phyloP scores from a whole-genome alignment of 2,888 invertebrate species.

The Ceramica pisi region DNA sequence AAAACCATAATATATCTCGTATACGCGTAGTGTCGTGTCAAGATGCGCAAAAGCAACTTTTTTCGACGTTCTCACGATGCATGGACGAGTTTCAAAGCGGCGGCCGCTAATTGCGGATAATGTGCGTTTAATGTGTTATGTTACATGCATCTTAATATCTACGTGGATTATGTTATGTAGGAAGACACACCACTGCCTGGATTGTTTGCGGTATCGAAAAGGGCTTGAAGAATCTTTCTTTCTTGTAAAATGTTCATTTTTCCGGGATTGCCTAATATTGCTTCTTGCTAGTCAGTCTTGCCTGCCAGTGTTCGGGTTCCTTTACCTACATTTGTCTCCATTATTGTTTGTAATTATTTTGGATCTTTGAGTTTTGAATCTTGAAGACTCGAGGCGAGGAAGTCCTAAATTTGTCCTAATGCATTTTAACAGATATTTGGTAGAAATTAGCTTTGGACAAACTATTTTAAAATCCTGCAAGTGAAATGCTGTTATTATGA shows the following conservation, averaged over 20 bases:
- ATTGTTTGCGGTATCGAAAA: not conserved
- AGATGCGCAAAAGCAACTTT: conserved; percentile 51
- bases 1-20: conserved; percentile 10
- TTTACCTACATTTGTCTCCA: not conserved
- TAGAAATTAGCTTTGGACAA: not conserved
- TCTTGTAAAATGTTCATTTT: not conserved
- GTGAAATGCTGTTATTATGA: not conserved
- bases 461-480: not conserved
- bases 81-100: conserved; percentile 59
- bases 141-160: conserved; percentile 66
- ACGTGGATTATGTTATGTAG: conserved; percentile 47
- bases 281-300: not conserved
- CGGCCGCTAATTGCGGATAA: conserved; percentile 67
- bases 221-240: not conserved
- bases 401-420: too few species aligned
- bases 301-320: not conserved
- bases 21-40: conserved; percentile 31
- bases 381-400: too few species aligned
- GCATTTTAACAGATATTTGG: too few species aligned
- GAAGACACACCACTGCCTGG: conserved; percentile 34
- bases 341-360: too few species aligned
- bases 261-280: not conserved
- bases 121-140: conserved; percentile 64
- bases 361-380: too few species aligned
- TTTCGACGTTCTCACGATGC: conserved; percentile 65